Conservation (phyloP, 1,140 invertebrate genomes). For the Halesus radiatus region DNA sequence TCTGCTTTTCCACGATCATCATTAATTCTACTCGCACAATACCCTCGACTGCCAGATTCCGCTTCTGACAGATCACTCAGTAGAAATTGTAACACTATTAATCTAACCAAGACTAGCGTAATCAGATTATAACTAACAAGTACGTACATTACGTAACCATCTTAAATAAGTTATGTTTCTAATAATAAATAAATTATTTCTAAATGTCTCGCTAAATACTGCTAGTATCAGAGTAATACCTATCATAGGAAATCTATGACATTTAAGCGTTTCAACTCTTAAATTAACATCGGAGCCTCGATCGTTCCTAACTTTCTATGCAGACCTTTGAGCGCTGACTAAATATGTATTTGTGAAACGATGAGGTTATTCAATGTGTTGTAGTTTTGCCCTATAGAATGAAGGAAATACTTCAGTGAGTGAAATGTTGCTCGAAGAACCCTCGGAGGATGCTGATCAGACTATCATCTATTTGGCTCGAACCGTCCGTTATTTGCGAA, state of each 20-base stretch:
- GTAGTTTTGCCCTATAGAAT: constrained; percentile 15
- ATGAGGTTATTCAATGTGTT: constrained; percentile 27
- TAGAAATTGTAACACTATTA: constrained; percentile 36
- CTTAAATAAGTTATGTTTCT: constrained; percentile 53
- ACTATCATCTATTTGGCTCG: constrained; percentile 52
- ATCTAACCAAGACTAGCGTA: constrained; percentile 54
- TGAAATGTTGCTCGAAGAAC: constrained; percentile 54
- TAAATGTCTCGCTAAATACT: constrained; percentile 56
- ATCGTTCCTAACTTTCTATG: constrained; percentile 4
- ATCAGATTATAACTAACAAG: constrained; percentile 53
- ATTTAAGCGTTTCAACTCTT: constrained; percentile 55
- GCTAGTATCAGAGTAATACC: constrained; percentile 52
- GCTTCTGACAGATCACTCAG: not conserved
- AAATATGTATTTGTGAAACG: not conserved
- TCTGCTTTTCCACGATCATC: constrained; percentile 51
- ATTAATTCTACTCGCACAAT: constrained; percentile 17
- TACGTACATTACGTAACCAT: constrained; percentile 49
- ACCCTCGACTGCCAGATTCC: constrained; percentile 3
- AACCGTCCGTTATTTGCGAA: constrained; percentile 43
- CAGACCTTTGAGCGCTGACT: not conserved
- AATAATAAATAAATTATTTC: constrained; percentile 57
- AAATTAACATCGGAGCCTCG: constrained; percentile 24
- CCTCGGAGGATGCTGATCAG: constrained; percentile 53
- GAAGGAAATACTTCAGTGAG: constrained; percentile 43
- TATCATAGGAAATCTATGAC: constrained; percentile 43